Evolutionary conservation across 2,888 invertebrate genomes (phyloP), one percentile per base, ranked within the genome.

Genomic region (Pristionchus japonicus): DNA sequence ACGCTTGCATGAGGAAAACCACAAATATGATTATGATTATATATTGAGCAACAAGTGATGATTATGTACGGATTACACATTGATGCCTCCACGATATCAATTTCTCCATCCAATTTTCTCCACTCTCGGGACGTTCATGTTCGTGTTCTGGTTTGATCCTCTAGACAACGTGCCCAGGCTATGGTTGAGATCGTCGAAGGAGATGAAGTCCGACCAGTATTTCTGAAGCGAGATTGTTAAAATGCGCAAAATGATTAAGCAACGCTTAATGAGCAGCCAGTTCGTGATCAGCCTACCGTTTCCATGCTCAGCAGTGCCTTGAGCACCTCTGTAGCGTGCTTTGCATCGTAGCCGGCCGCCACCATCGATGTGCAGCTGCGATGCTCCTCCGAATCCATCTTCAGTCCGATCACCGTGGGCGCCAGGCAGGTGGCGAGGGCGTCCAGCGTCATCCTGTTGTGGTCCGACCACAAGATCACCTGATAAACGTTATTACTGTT

Each of bases 361-460:
- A 9, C 7, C 43, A 43, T 43, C 52, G 52, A 23, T n/a, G 20
- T 88, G 98, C 98, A 34, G 7, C 23, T 57, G 57, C 4, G 84
- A 4, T 34, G 20, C 9, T 34, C 74, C 6, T 57, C 57, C 23
- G 23, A 9, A 0, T 57, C 57, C 23, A 52, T 17, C 7, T 52
- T 3, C 34, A 82, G 49, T 2, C 98, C 98, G 37, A 99, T 97
- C 86, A 99, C 96, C 1, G 98, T 98, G 2, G 98, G 98, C 0
- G 97, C 98, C 95, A 99, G 98, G 49, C 98, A 96, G 94, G 97
- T 97, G 0, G 98, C 96, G 92, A 99, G 95, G 95, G 98, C 98
- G 90, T 96, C 96, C 37, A 96, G 95, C 0, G 97, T 97, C 99
- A 99, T 99, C 95, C 97, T 97, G 91, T 97, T 97, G 86, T 88